Conservation (phyloP, 2,113 vertebrate genomes). For the Urocitellus parryii region DNA sequence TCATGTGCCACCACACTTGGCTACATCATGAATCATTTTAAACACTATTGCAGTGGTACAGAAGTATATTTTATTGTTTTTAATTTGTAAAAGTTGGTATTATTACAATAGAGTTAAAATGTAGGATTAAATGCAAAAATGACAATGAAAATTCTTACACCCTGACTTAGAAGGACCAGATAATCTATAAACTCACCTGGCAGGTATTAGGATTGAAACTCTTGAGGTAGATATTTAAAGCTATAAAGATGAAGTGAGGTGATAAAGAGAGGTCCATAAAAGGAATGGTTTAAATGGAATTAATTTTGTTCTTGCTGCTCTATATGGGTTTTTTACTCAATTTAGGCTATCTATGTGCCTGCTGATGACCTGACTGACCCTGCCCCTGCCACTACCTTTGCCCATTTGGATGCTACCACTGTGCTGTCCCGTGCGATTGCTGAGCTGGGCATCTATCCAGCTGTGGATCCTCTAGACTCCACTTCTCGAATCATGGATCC, state of each 20-base stretch:
- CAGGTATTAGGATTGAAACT: background rate
- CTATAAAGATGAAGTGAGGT: background rate
- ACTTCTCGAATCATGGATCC: conserved; percentile 99
- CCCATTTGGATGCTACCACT: conserved; percentile 98
- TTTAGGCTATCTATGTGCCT: conserved; percentile 97
- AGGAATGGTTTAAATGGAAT: background rate
- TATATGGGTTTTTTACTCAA: conserved; percentile 36
- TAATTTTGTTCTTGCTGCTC: background rate
- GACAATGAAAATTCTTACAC: background rate
- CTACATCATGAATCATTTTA: background rate
- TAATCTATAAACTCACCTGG: background rate
- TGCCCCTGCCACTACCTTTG: conserved; percentile 98
- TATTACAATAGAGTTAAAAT: background rate
- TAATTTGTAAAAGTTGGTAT: background rate
- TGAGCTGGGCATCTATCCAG: conserved; percentile 98
- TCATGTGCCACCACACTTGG: background rate
- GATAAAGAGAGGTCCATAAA: background rate
- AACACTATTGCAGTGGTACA: background rate
- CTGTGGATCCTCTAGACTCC: conserved; percentile 97
- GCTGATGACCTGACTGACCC: conserved; percentile 99
- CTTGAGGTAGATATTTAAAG: background rate
- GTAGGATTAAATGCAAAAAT: background rate
- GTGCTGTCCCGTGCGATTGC: conserved; percentile 98
- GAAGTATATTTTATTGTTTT: background rate
- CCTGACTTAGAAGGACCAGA: background rate